Conservation (phyloP, 2,113 vertebrate species). For the Echinops telfairi region DNA sequence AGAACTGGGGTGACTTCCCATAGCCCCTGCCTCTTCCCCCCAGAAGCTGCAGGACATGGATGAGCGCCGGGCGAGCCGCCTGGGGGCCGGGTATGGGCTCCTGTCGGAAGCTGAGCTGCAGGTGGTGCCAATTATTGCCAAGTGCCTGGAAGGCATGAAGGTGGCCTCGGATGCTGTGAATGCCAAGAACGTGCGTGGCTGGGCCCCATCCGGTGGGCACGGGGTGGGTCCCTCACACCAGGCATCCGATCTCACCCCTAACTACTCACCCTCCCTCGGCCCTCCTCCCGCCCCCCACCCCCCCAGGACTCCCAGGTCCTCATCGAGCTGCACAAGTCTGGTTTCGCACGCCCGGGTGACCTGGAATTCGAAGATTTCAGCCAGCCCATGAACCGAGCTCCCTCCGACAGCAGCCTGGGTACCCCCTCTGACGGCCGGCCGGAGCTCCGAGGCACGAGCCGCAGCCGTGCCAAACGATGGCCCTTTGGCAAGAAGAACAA, state of each 20-base stretch:
- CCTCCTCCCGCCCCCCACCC: no score
- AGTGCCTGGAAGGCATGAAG: conserved; percentile 94
- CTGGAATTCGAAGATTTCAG: conserved; percentile 96
- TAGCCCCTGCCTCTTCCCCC: background rate
- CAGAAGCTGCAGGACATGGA: conserved; percentile 95
- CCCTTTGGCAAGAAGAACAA: conserved; percentile 94
- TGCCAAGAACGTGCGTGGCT: conserved; percentile 90
- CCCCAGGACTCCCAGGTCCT: conserved; percentile 91
- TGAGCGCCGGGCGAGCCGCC: conserved; percentile 88
- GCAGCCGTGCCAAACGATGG: conserved; percentile 91
- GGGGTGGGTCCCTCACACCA: background rate
- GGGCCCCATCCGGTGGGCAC: background rate
- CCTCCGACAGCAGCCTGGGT: conserved; percentile 93
- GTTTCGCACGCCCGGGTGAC: conserved; percentile 93
- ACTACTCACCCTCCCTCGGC: background rate
- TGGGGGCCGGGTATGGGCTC: conserved; percentile 90
- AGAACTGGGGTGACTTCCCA: background rate
- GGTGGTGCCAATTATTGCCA: conserved; percentile 94
- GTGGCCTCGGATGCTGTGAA: conserved; percentile 91
- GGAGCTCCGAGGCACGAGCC: conserved; percentile 83
- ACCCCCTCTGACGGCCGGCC: conserved; percentile 89
- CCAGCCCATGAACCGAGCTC: conserved; percentile 92
- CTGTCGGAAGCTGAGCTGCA: conserved; percentile 92
- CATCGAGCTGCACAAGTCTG: conserved; percentile 94
- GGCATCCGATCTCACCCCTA: background rate